These are phyloP conservation scores for Drosophila gunungcola DNA, from an alignment of 1,140 invertebrate species.

Conservation along the genomic window DNA sequence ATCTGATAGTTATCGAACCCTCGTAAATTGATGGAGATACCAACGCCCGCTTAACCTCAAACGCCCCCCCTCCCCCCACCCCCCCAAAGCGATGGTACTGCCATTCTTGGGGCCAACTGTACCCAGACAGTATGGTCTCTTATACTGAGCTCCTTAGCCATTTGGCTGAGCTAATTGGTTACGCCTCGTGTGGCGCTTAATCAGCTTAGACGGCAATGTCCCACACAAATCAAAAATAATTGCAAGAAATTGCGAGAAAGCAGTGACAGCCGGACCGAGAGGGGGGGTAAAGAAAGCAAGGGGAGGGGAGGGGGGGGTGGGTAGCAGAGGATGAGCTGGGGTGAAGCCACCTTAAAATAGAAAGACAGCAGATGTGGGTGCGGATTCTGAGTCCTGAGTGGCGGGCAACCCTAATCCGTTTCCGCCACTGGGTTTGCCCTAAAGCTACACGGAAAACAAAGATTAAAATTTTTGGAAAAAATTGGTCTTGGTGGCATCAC, in stretches of 20 bases:
- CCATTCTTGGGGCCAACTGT: slow-evolving; percentile 1
- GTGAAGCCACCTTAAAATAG: slow-evolving; percentile 19
- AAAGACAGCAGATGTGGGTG: background rate
- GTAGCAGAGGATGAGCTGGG: background rate
- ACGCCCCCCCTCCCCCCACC: background rate
- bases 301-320: background rate
- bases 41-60: background rate
- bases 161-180: slow-evolving; percentile 34
- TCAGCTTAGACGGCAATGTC: slow-evolving; percentile 46
- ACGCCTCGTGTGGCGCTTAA: slow-evolving; percentile 41
- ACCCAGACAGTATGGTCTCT: background rate
- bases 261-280: background rate
- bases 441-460: too few species aligned
- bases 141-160: slow-evolving; percentile 4
- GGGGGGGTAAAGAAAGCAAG: background rate
- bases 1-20: background rate
- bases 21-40: background rate
- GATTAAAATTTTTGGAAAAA: too few species aligned
- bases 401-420: slow-evolving; percentile 8
- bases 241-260: slow-evolving; percentile 50
- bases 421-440: background rate
- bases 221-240: slow-evolving; percentile 71
- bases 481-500: too few species aligned
- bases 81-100: background rate
- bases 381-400: background rate